These are phyloP conservation scores for Atlantisia rogersi DNA, from an alignment of 2,113 vertebrate species.

Conservation along the genomic window DNA sequence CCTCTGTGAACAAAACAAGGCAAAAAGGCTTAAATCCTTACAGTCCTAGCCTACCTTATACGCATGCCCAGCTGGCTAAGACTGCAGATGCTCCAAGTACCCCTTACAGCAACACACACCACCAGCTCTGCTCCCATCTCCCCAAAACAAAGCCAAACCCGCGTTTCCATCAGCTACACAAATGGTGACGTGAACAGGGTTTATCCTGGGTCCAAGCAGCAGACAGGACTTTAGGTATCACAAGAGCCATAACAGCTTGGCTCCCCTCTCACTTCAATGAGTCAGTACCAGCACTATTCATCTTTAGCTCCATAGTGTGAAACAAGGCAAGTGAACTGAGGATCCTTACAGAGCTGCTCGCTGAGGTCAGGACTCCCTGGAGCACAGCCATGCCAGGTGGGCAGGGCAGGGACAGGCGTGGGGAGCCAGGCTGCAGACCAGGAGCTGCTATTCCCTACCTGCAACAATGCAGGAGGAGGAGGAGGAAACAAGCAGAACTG, in stretches of 20 bases:
- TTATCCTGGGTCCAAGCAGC: background rate
- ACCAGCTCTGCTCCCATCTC: background rate
- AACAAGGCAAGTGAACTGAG: background rate
- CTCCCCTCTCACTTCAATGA: background rate
- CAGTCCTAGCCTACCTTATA: background rate
- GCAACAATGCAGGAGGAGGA: background rate
- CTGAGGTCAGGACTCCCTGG: rapidly evolving
- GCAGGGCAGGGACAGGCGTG: background rate
- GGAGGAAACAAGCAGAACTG: background rate
- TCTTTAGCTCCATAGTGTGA: rapidly evolving
- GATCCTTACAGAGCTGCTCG: background rate
- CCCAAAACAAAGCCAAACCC: background rate
- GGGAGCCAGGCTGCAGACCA: background rate
- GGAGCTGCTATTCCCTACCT: background rate
- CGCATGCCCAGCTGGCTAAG: rapidly evolving
- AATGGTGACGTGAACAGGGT: rapidly evolving
- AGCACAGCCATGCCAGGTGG: rapidly evolving
- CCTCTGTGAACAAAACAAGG: background rate
- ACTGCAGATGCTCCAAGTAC: rapidly evolving
- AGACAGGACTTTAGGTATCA: background rate
- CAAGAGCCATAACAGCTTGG: background rate
- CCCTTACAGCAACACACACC: rapidly evolving
- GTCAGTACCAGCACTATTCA: background rate
- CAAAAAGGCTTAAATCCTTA: background rate
- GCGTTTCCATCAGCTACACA: rapidly evolving